Base-by-base conservation (phyloP, 2,888 invertebrate genomes). In the Cheilosia soror region DNA sequence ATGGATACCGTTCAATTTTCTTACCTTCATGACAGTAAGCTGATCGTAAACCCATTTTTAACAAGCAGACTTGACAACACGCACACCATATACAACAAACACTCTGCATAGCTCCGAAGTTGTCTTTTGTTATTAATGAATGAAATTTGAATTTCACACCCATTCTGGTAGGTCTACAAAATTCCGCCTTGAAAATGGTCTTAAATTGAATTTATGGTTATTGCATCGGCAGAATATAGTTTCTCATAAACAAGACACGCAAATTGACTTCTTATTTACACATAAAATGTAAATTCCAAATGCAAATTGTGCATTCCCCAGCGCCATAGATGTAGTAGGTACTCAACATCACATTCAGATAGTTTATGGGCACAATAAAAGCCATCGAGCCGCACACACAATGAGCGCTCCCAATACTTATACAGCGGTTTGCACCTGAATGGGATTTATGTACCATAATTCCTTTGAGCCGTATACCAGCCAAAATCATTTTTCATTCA, bases 121-220 rank as follows among this genome's bases (percentile, higher is more conserved):
- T 49, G 27, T 55, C 63, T 53, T 37, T 44, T 57, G 44, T 68
- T 53, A 80, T 66, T 79, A 33, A 51, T 79, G 66, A 80, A 80
- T 37, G 44, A 80, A 73, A 80, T 80, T 80, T 42, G 53, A 75
- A 80, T 75, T 66, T 80, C 66, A 80, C 80, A 75, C 80, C 80
- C 60, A 75, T 51, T 51, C 25, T 20, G 20, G 11, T 27, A 40
- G 63, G 11, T 66, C 42, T 9, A 42, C 4, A 15, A 58, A 51
- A 9, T 42, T 44, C 37, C 49, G 66, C 75, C 80, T 62, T 62
- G 47, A 51, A 53, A 65, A 60, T 47, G 5, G 44, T 20, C 40
- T 42, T 51, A 40, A 47, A 47, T 58, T 60, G 60, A 60, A 80
- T 73, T 80, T 80, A 80, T 75, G 15, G 60, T 68, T 73, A 62